Evolutionary conservation across 2,888 invertebrate genomes (phyloP), one percentile per base, ranked within the genome.

Genomic region (Hyppa rectilinea): DNA sequence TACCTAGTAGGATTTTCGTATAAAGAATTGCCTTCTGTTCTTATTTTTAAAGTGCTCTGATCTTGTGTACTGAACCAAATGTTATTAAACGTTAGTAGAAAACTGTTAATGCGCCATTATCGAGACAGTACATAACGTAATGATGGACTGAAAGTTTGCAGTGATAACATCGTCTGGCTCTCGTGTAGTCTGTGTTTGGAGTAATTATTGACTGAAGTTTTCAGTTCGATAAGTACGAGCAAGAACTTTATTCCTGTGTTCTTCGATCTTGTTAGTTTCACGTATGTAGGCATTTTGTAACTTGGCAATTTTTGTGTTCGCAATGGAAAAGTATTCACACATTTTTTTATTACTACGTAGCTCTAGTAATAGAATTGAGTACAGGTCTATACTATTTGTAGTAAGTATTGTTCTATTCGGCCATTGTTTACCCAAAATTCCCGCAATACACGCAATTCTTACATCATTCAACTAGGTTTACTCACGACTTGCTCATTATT

Each of bases 81-180:
- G 61, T 62, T 59, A 59, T 70, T 50, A 78, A 75, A 78, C 65
- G 76, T 80, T 78, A 58, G 69, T 29, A 62, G 76, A 65, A 65
- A 70, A 70, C 53, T 75, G 53, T 75, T 62, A 68, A 62, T 55
- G 29, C n/a, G 34, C 43, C 26, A 61, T 65, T 65, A 75, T 74
- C 52, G 60, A 49, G 52, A 49, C 23, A 20, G 23, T n/a, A n/a
- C n/a, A n/a, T n/a, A 10, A 9, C 38, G 20, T 69, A 64, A 43
- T 61, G 47, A 61, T 43, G 47, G 38, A 64, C 50, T 45, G 36
- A 62, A 64, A 70, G 20, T 80, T 80, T 17, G 52, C 4, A n/a
- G 34, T 36, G 59, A 36, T 75, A 65, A n/a, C 61, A 65, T 70
- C 62, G 70, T 70, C 58, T 75, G n/a, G 38, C 40, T 45, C 31